Percentiles rank a stretch among this genome's conserved stretches.
Conservation (phyloP, 2,888 invertebrate species). For the Mesoligia furuncula region DNA sequence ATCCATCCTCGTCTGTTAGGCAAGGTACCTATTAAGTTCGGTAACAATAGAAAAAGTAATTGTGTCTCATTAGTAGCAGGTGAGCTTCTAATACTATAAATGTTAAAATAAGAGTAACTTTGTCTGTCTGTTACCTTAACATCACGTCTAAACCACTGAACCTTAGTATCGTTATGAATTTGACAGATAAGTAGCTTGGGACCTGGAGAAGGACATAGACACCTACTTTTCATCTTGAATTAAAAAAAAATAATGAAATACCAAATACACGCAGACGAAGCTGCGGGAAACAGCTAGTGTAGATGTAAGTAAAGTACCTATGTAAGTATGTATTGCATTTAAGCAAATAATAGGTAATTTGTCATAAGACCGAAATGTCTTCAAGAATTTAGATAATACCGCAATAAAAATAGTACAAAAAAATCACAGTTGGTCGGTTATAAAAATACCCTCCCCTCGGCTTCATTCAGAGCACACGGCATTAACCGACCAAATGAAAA, state of each 20-base stretch:
- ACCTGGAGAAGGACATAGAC: neutral
- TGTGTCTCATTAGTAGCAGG: no score
- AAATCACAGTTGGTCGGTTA: constrained; percentile 71
- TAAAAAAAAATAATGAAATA: no score
- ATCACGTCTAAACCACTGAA: no score
- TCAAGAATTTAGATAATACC: constrained; percentile 54
- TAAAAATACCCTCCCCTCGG: constrained; percentile 79
- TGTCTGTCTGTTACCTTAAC: neutral
- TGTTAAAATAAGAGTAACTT: neutral
- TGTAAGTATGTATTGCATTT: neutral
- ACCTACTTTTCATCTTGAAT: neutral
- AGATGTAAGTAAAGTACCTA: neutral
- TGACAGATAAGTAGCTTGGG: neutral
- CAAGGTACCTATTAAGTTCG: no score
- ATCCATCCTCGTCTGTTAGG: no score
- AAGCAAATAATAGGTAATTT: constrained; percentile 7
- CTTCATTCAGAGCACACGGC: constrained; percentile 76
- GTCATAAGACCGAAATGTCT: constrained; percentile 13
- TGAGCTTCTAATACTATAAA: neutral
- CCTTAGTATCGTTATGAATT: neutral
- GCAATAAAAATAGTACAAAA: constrained; percentile 75
- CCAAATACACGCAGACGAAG: neutral
- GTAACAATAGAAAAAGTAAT: no score
- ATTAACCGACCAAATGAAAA: constrained; percentile 76
- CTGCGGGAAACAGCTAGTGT: neutral